Base-by-base conservation (phyloP, 2,888 invertebrate species). In the Synergus itoensis region DNA sequence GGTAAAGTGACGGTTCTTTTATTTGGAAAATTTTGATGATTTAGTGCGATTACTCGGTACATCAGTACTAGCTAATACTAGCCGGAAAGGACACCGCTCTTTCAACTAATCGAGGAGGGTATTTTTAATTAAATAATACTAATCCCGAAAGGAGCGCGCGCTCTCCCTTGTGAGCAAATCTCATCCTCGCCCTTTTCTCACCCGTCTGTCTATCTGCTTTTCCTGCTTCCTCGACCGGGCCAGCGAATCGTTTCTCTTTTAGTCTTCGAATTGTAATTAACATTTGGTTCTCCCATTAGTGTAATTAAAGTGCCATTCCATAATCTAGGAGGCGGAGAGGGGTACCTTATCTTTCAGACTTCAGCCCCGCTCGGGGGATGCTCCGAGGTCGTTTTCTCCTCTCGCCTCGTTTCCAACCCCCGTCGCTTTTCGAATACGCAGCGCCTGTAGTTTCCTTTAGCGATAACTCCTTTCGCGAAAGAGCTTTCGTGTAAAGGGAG, bases 261-360 rank as follows among this genome's bases (percentile, higher is more conserved):
- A 92, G 94, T 93, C 94, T 94, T 94, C 94, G 94, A 94, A 94
- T 94, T 93, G 94, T 95, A 95, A 95, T 95, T 95, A 95, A 95
- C 95, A 95, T 94, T 94, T 94, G 94, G 94, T 94, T 94, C 94
- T 93, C 93, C 95, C 95, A 95, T 95, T 95, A 95, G 95, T 94
- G 94, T 95, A 95, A 95, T 95, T 95, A 95, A 95, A 95, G 94
- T 94, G 94, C 94, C 94, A 93, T 94, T 94, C 93, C 93, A 93
- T 94, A 94, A 94, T 94, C 93, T 93, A 93, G 92, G 93, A 91
- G 90, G 89, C 87, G 88, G 83, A 87, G 89, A 88, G 91, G 88
- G 86, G 84, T 84, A 91, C 90, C 91, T 92, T 92, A 92, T 92
- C 92, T 92, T 91, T 90, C 90, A 91, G 92, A 90, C 91, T 91